Evolutionary conservation across 1,140 invertebrate species (phyloP), one percentile per base, ranked within the genome.

Genomic region (Heterodera carotae): DNA sequence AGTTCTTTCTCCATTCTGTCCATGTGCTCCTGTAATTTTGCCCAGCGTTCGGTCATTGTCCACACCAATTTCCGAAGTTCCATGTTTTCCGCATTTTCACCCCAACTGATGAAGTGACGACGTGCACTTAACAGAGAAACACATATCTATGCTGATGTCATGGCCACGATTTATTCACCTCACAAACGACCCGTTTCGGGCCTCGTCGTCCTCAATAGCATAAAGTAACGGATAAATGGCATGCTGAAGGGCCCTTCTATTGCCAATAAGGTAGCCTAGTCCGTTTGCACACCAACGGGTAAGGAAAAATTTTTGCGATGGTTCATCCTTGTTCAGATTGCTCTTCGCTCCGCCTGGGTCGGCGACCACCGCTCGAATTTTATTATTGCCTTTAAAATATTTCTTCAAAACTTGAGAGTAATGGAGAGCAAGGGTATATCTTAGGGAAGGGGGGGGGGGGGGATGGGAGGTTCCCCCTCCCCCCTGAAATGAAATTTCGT

Each of bases 301-400:
- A 5, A 88, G 70, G 69, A 86, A 86, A 80, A 83, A 88, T 43
- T 81, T 66, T n/a, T 86, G 78, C 12, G 66, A 62, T 48, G 80
- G 74, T 66, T 84, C 69, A 48, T 85, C 71, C 25, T 78, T 73
- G 27, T 74, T 76, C 25, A 86, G 68, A 75, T 82, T 78, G 15
- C 83, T 85, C 31, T 79, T 82, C n/a, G 84, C 84, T 48, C 84
- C 43, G 25, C 85, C 86, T 12, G 85, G 85, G 71, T 86, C 84
- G 0, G 85, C 84, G 10, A 86, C 68, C 22, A 82, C 4, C 12
- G 87, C 86, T n/a, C 68, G 56, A 25, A 87, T 75, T 72, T 87
- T 85, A 22, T 82, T 80, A 12, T 75, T 83, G 76, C 68, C 67
- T 80, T 43, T 25, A 76, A 74, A 53, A 76, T 10, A 33, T 43